Conservation (phyloP, 92 coral and sea anemone genomes). For the Chrysogorgia sp. region DNA sequence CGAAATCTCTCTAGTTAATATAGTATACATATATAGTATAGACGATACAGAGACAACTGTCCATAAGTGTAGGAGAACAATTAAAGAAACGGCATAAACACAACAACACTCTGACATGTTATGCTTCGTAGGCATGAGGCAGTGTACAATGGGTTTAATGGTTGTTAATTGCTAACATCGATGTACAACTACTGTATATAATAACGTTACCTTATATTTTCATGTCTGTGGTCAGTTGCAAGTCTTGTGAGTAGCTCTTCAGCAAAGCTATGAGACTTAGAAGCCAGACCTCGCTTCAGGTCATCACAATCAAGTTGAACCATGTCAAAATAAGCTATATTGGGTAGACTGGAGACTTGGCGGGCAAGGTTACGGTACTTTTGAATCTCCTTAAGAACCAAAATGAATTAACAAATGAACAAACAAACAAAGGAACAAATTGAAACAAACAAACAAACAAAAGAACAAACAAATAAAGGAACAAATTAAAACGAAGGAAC, state of each 20-base stretch:
- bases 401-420: neutral
- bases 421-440: too few species aligned
- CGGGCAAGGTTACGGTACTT: slow-evolving; percentile 89
- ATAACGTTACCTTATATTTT: slow-evolving; percentile 3
- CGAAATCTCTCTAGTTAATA: too few species aligned
- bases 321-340: slow-evolving; percentile 93
- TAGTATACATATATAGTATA: too few species aligned
- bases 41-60: too few species aligned
- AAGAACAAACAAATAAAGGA: too few species aligned
- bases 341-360: slow-evolving; percentile 84
- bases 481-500: neutral
- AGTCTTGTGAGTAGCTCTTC: slow-evolving; percentile 82
- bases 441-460: neutral
- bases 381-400: slow-evolving; percentile 73
- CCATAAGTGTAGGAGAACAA: too few species aligned
- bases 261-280: slow-evolving; percentile 93
- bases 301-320: slow-evolving; percentile 97
- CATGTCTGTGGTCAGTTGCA: slow-evolving; percentile 76
- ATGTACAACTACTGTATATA: neutral
- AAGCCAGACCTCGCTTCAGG: slow-evolving; percentile 94
- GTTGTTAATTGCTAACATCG: too few species aligned
- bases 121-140: too few species aligned
- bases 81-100: too few species aligned
- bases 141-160: too few species aligned
- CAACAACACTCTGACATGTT: too few species aligned